Percentiles rank a stretch among this genome's conserved stretches.
These are phyloP conservation scores for Mastigias papua DNA, from an alignment of 30 jellyfish, hydroid and myxozoan species.

Conservation along the genomic window DNA sequence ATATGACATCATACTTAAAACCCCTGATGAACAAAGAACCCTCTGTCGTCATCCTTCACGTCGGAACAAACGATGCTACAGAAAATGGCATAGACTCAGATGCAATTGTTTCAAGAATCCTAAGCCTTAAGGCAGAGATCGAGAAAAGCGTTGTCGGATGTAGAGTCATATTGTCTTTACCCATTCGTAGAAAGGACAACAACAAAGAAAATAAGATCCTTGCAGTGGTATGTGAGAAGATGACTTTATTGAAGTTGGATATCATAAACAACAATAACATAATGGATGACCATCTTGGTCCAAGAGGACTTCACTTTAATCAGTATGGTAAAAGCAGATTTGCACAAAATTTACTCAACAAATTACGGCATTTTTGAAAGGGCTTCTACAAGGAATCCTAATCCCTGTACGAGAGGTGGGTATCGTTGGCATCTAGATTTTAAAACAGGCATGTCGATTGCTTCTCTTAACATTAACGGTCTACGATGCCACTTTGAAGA, in stretches of 20 bases:
- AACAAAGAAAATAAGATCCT: neutral
- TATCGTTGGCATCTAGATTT: neutral
- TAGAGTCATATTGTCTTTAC: neutral
- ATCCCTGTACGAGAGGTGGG: neutral
- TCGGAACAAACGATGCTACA: neutral
- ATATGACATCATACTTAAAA: conserved; percentile 5
- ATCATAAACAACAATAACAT: neutral
- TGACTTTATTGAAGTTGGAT: neutral
- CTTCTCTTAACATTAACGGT: conserved; percentile 19
- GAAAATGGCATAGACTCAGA: neutral
- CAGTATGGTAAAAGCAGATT: neutral
- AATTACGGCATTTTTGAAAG: neutral
- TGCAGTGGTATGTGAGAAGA: neutral
- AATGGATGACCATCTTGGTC: neutral
- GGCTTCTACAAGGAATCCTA: neutral
- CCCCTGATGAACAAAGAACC: neutral
- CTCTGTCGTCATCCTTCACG: neutral
- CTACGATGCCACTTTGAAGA: conserved; percentile 8
- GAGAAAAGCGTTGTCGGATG: neutral
- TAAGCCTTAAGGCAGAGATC: neutral
- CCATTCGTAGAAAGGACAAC: neutral
- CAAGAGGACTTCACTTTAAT: neutral
- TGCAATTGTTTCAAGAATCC: neutral
- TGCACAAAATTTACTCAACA: neutral
- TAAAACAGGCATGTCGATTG: neutral